Percentiles rank a stretch among this genome's conserved stretches.
These are phyloP conservation scores for Phalacrocorax pelagicus DNA, from an alignment of 2,113 vertebrate species.

Conservation along the genomic window DNA sequence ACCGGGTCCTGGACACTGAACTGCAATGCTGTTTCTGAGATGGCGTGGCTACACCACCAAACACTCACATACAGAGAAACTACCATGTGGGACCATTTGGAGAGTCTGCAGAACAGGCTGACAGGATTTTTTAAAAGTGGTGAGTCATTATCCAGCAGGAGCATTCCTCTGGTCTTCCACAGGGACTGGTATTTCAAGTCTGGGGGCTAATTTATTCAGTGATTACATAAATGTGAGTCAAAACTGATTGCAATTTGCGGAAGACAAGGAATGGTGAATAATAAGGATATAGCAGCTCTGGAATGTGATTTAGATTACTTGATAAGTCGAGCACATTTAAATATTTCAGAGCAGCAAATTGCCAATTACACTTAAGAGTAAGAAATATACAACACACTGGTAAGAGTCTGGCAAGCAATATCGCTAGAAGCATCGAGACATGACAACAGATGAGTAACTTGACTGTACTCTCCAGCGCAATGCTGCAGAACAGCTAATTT, in stretches of 20 bases:
- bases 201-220: not conserved
- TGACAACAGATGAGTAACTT: not conserved
- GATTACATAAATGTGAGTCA: not conserved
- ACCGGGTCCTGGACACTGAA: not conserved
- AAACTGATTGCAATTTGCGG: not conserved
- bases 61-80: not conserved
- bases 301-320: not conserved
- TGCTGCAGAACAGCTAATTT: not conserved
- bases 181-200: not conserved
- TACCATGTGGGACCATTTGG: not conserved
- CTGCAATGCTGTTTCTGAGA: not conserved
- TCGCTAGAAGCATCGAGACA: not conserved
- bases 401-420: not conserved
- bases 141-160: not conserved
- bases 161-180: not conserved
- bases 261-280: not conserved
- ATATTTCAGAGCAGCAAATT: not conserved
- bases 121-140: not conserved
- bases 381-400: not conserved
- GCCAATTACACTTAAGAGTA: not conserved
- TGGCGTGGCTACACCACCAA: not conserved
- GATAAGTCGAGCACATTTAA: not conserved
- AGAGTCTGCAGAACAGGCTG: rapidly evolving
- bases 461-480: rapidly evolving
- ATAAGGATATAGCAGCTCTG: not conserved